Percentiles rank a stretch among this genome's conserved stretches.
Evolutionary conservation across 2,113 vertebrate species (phyloP).

Genomic region (Casuarius casuarius): DNA sequence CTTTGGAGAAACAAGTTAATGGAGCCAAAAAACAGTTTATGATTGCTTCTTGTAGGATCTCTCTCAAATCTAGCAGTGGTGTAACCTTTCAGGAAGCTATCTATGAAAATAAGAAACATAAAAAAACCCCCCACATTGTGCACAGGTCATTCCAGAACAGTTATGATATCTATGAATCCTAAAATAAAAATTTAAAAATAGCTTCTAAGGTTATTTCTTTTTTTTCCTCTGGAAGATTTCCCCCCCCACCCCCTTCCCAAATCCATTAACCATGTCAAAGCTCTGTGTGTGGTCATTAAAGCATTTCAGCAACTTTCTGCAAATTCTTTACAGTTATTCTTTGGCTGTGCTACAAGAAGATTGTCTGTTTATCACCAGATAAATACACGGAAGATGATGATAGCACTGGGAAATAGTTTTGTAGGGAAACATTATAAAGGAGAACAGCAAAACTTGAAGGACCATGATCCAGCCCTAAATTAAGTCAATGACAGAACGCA

Average conservation of each 20-base stretch:
- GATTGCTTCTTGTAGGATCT: slow-evolving; percentile 1
- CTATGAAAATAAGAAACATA: background rate
- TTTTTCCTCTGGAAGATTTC: background rate
- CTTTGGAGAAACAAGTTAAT: background rate
- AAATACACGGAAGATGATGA: background rate
- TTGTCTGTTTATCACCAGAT: background rate
- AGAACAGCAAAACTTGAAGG: background rate
- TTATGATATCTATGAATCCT: background rate
- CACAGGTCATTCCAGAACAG: background rate
- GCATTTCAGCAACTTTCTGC: slow-evolving; percentile 26
- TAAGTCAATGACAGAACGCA: background rate
- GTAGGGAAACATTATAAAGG: background rate
- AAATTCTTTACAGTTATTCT: slow-evolving; percentile 8
- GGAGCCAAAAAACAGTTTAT: background rate
- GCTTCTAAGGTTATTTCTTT: background rate
- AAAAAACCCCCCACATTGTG: accelerated
- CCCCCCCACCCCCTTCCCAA: background rate
- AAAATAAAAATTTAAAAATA: background rate
- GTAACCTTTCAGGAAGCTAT: background rate
- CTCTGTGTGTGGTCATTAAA: slow-evolving; percentile 50
- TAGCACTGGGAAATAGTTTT: background rate
- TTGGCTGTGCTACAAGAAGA: background rate
- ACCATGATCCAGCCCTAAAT: background rate
- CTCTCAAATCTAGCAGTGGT: background rate
- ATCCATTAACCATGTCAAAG: background rate